A percentile compares a stretch with the other conserved stretches of the same genome.
Evolutionary conservation across 2,888 invertebrate genomes (phyloP).

Genomic region (Ophion ellenae): DNA sequence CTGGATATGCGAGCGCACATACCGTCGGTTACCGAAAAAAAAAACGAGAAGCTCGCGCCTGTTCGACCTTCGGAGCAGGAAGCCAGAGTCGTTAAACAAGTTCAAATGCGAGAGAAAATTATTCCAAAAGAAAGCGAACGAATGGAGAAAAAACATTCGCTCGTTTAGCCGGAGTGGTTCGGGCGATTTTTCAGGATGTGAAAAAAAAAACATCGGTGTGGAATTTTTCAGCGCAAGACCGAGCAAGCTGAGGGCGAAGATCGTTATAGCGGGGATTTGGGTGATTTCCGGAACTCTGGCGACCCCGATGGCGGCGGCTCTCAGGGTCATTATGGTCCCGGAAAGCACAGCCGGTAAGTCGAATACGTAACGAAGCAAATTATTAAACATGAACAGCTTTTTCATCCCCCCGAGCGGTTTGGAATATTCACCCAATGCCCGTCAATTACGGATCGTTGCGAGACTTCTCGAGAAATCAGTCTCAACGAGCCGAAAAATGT

Average conservation of each 20-base stretch:
- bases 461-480: not conserved
- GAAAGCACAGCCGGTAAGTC: constrained; percentile 84
- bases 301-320: constrained; percentile 88
- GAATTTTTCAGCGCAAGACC: constrained; percentile 87
- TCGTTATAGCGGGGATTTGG: constrained; percentile 91
- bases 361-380: constrained; percentile 10
- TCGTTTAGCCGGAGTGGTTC: not conserved
- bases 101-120: constrained; percentile 20
- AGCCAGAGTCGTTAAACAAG: constrained; percentile 34
- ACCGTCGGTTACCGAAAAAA: not conserved
- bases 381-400: not conserved
- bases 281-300: constrained; percentile 88
- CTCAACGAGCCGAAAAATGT: no score
- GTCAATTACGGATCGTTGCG: not conserved
- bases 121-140: not conserved
- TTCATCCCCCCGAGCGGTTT: no score
- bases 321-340: constrained; percentile 85
- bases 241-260: constrained; percentile 89
- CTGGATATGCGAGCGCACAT: constrained; percentile 8
- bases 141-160: constrained; percentile 19
- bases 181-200: not conserved
- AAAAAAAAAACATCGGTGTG: constrained; percentile 16
- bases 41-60: not conserved
- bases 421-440: no score
- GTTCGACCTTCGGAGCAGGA: constrained; percentile 35